Percentiles rank a stretch among this genome's conserved stretches.
Evolutionary conservation across 2,888 invertebrate genomes (phyloP).

Genomic region (Macrostomum cliftonense): DNA sequence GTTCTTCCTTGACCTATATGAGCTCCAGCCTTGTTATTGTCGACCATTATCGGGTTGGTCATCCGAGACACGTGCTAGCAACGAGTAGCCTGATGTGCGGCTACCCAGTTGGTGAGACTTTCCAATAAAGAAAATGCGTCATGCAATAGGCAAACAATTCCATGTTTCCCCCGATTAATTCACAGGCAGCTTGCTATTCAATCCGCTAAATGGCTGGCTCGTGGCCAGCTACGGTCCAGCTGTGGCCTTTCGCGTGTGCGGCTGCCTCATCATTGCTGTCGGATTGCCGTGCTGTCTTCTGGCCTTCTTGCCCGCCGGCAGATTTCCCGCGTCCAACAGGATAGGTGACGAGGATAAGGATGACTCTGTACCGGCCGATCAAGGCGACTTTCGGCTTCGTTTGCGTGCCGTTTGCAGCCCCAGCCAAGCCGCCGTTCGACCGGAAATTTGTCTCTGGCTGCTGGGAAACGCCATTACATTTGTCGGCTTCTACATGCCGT

Average conservation of each 20-base stretch:
- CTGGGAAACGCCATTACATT: constrained; percentile 18
- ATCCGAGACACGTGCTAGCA: constrained; percentile 20
- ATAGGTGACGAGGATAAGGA: constrained; percentile 6
- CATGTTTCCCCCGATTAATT: background rate
- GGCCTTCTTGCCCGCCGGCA: constrained; percentile 17
- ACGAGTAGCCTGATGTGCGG: constrained; percentile 21
- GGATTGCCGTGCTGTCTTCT: constrained; percentile 18
- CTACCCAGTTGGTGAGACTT: constrained; percentile 17
- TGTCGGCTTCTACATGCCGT: constrained; percentile 21
- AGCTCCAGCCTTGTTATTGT: constrained; percentile 19
- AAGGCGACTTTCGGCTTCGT: background rate
- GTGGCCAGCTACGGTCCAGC: constrained; percentile 17
- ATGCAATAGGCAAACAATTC: too few species aligned
- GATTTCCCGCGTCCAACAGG: too few species aligned
- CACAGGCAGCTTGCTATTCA: constrained; percentile 19
- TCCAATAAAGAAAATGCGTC: too few species aligned
- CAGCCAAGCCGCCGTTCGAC: constrained; percentile 14
- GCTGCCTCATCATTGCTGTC: constrained; percentile 15
- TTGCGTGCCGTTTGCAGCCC: constrained; percentile 14
- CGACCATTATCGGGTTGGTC: constrained; percentile 20
- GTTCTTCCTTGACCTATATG: constrained; percentile 20
- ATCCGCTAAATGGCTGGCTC: constrained; percentile 20
- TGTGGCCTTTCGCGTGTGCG: constrained; percentile 17
- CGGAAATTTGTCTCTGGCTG: constrained; percentile 21
- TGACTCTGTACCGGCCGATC: background rate